Conservation (phyloP, 2,113 vertebrate species). For the Ailurus styani region DNA sequence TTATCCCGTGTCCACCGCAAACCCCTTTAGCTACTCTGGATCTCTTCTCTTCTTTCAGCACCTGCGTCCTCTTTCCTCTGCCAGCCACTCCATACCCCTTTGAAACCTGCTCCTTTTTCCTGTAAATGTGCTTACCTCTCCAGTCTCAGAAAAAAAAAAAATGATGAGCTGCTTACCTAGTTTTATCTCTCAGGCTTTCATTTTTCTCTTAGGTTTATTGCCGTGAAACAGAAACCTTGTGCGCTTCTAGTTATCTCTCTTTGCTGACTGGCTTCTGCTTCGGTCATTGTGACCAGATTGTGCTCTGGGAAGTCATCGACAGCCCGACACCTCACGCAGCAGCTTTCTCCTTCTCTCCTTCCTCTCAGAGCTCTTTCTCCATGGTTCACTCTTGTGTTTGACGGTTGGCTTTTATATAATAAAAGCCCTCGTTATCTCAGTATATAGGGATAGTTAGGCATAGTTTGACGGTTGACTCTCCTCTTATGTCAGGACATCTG, state of each 20-base stretch:
- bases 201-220: background rate
- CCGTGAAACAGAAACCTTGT: background rate
- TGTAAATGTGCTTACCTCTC: background rate
- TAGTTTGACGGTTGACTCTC: background rate
- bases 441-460: too few species aligned
- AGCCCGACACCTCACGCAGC: background rate
- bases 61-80: background rate
- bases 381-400: background rate
- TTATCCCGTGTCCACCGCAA: background rate
- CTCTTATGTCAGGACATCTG: background rate
- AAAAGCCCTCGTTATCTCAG: too few species aligned
- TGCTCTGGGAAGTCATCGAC: background rate
- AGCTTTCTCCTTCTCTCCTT: background rate
- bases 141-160: background rate
- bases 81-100: fast-evolving
- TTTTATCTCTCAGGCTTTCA: background rate
- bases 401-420: too few species aligned
- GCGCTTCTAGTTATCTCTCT: background rate
- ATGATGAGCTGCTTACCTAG: background rate
- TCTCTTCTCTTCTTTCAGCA: background rate
- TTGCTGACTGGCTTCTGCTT: background rate
- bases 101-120: background rate
- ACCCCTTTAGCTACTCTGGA: background rate
- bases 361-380: background rate
- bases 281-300: background rate